Percentiles rank a stretch among this genome's conserved stretches.
These are phyloP conservation scores for Hapalemur alaotrensis DNA, from an alignment of 2,797 vertebrate genomes.

Conservation along the genomic window DNA sequence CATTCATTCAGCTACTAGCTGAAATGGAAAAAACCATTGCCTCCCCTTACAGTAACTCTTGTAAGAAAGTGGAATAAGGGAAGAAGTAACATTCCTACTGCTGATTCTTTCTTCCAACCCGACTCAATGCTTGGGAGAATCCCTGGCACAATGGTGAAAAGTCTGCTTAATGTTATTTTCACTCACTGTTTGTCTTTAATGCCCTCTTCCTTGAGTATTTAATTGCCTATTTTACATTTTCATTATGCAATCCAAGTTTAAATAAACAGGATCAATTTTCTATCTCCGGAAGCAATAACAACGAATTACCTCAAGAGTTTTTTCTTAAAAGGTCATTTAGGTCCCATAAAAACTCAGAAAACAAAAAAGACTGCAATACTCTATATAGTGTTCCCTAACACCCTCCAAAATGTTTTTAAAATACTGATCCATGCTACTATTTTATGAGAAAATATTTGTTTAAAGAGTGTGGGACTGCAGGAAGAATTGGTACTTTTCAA, in stretches of 20 bases:
- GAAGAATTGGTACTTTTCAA: background rate
- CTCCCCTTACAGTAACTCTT: background rate
- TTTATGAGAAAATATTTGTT: background rate
- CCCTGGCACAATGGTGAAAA: background rate
- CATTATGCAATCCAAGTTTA: slow-evolving; percentile 68
- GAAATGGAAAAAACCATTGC: background rate
- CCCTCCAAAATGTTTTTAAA: background rate
- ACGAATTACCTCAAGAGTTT: slow-evolving; percentile 54
- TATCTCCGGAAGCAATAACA: slow-evolving; percentile 65
- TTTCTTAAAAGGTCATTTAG: slow-evolving; percentile 57
- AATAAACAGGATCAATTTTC: slow-evolving; percentile 62
- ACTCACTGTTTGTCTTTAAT: slow-evolving; percentile 58
- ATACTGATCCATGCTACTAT: background rate
- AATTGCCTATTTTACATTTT: slow-evolving; percentile 74
- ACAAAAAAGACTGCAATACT: background rate
- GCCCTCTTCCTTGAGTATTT: slow-evolving; percentile 57
- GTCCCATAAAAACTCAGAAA: slow-evolving; percentile 54
- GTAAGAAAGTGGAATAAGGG: background rate
- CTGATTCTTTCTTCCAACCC: background rate
- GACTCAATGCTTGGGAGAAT: background rate
- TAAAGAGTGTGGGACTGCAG: background rate
- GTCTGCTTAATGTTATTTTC: slow-evolving; percentile 45
- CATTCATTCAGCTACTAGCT: background rate
- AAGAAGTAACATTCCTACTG: background rate
- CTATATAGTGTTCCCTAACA: background rate